Base-by-base conservation (phyloP, 2,113 vertebrate species). In the Mystacornis crossleyi region DNA sequence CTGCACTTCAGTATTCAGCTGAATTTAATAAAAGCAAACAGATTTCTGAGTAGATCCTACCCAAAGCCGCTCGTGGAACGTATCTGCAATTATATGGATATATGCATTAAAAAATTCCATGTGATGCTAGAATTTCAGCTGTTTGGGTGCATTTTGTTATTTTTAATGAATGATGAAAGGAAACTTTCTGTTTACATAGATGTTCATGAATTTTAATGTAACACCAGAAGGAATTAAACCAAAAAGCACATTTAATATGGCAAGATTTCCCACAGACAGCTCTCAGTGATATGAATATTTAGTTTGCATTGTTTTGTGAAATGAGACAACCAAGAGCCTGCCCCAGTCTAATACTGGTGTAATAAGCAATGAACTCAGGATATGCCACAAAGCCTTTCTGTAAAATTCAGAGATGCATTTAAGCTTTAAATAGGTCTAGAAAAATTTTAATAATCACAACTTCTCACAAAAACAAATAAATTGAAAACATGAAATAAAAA, bases 161-260 rank as follows among this genome's bases (percentile, higher is more conserved):
- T 89, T 92, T 89, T 93, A 94, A 92, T 65, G 58, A 80, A 55
- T 64, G 67, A 73, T 91, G 54, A 90, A 94, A 77, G 47, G 40
- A 70, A 91, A 92, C 23, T 94, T 86, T 83, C 54, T 81, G 47
- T 95, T 94, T 87, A 87, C 73, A 86, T 54, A 66, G 69, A 33
- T 9, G 14, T 47, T 93, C 60, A 89, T 89, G 69, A 94, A 96
- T 93, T 91, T 89, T 97, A 91, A 93, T 89, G 58, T 28, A 71
- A n/a, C 51, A 74, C 38, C 50, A 18, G 81, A 64, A 93, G 77
- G 65, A 96, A 94, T 93, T 89, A 95, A 81, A 83, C 28, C 55
- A 86, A 95, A 83, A 42, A 91, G 42, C 38, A 74, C 38, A 50
- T 67, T 84, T 91, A 89, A 78, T 81, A 58, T 64, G 74, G 74